Base-by-base conservation (phyloP, 2,888 invertebrate species). In the Pandemis heparana region DNA sequence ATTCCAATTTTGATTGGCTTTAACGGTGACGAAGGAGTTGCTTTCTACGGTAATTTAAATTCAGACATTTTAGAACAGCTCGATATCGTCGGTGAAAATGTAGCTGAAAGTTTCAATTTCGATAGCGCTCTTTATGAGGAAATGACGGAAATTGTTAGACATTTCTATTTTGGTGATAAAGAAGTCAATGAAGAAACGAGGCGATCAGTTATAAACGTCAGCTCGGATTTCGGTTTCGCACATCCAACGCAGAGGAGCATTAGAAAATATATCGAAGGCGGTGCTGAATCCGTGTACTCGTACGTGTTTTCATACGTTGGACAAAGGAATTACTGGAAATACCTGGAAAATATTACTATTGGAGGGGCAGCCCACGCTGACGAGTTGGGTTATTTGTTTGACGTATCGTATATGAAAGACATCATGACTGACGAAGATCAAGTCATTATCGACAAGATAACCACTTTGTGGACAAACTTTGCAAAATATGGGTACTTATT, bases 401-500 rank as follows among this genome's bases (percentile, higher is more conserved):
- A 84, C 48, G 77, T 68, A 41, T 10, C n/a, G 0, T 46, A 43
- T 7, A 69, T 79, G 38, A 23, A 56, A 16, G 66, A 79, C 2
- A 77, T 77, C 1, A 76, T 76, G 5, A 77, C 80, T 0, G 75
- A 79, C 0, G 76, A 81, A 64, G 92, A 92, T 78, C 79, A 86
- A 79, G 70, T 87, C 1, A 73, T 83, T 0, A 82, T 89, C 39
- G 85, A 91, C 67, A 81, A 83, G 23, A 85, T 92, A 77, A 91
- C 91, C 0, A 83, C 83, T 0, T 80, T 92, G 82, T 92, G 92
- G 92, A 84, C 92, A 0, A 92, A 92, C 74, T 92, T 91, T 69
- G 89, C 81, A 0, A 92, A 91, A 80, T 85, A 82, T 66, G 81
- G 88, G 92, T 92, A 56, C 81, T 63, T 80, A 78, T 32, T 32